These are phyloP conservation scores for Paramormyrops hopkinsi DNA, from an alignment of 2,797 vertebrate species.

Conservation along the genomic window DNA sequence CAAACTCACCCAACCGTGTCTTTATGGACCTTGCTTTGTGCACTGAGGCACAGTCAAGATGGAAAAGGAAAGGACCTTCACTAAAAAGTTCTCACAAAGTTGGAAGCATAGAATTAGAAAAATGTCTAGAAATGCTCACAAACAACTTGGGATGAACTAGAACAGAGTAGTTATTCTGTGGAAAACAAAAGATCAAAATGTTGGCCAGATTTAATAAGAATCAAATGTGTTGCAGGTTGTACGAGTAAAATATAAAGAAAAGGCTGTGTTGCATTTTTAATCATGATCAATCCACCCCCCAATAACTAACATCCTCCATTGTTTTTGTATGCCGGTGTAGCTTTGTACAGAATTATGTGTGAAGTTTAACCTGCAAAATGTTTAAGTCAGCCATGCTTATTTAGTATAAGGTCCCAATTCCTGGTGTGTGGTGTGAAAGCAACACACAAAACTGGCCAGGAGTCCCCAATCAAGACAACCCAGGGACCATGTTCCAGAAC, in stretches of 20 bases:
- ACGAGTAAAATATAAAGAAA: neutral
- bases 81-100: neutral
- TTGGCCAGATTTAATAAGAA: neutral
- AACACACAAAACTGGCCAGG: neutral
- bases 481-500: neutral
- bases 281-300: neutral
- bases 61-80: neutral
- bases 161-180: neutral
- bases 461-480: neutral
- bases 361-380: neutral
- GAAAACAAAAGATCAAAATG: neutral
- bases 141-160: neutral
- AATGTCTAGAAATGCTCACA: neutral
- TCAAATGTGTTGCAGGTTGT: neutral
- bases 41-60: neutral
- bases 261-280: neutral
- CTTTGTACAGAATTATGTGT: neutral
- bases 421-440: neutral
- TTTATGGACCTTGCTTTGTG: neutral
- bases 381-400: neutral
- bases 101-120: neutral
- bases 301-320: neutral
- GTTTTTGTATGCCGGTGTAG: neutral
- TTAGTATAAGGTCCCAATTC: neutral
- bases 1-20: neutral